These are phyloP conservation scores for Berghia stephanieae DNA, from an alignment of 1,140 invertebrate species.

Conservation along the genomic window DNA sequence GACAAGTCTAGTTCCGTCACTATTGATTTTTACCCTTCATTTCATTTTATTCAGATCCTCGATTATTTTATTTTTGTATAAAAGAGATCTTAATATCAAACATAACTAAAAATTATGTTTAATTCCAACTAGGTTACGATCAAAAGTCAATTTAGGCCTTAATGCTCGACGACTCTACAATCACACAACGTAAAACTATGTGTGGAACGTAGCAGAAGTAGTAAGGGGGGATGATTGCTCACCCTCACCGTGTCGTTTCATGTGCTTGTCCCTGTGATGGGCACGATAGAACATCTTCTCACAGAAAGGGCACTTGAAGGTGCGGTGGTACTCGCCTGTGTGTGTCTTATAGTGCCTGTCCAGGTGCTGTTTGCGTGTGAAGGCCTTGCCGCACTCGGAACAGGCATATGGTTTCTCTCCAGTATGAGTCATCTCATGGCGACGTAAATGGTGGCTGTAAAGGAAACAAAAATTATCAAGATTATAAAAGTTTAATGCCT, in stretches of 20 bases:
- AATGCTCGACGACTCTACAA: too few species aligned
- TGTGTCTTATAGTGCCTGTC: conserved; percentile 69
- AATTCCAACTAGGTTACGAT: too few species aligned
- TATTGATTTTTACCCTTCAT: too few species aligned
- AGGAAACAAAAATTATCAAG: not conserved
- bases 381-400: conserved; percentile 70
- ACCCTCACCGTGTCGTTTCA: conserved; percentile 38
- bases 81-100: too few species aligned
- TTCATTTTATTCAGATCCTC: too few species aligned
- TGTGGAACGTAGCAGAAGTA: too few species aligned
- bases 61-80: too few species aligned
- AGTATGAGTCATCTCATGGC: conserved; percentile 40
- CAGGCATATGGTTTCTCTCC: conserved; percentile 58
- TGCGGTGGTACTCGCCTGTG: conserved; percentile 63
- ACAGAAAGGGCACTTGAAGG: conserved; percentile 69
- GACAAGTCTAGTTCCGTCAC: too few species aligned
- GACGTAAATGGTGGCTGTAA: conserved; percentile 36
- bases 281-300: conserved; percentile 53
- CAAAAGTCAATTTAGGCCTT: too few species aligned
- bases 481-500: not conserved
- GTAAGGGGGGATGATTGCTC: not conserved
- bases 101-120: too few species aligned
- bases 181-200: too few species aligned
- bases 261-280: conserved; percentile 39
- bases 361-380: conserved; percentile 69